These are phyloP conservation scores for Shinisaurus crocodilurus DNA, from an alignment of 2,113 vertebrate species.

Conservation along the genomic window DNA sequence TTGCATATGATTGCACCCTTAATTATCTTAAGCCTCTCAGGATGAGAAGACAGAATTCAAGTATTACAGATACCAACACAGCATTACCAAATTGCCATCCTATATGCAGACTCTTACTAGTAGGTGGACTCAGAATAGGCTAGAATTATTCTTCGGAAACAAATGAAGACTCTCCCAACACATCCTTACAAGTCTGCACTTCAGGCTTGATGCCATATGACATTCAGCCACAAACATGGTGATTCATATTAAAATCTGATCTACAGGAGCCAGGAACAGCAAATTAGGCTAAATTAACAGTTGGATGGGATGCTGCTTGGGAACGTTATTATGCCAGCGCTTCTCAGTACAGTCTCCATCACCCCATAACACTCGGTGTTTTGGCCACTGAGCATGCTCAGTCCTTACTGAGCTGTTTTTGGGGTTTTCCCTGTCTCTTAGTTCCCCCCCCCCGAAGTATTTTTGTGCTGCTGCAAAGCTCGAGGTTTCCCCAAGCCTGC, in stretches of 20 bases:
- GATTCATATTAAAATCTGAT: not conserved
- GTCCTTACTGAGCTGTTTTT: not conserved
- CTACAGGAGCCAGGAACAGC: not conserved
- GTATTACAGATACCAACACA: not conserved
- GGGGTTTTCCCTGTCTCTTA: too few relatives aligned
- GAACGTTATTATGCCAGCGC: not conserved
- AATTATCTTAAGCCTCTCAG: not conserved
- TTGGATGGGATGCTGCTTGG: not conserved
- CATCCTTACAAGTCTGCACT: too few relatives aligned
- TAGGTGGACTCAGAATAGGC: not conserved
- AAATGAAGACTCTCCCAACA: not conserved
- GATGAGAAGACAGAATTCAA: not conserved
- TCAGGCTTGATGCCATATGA: not conserved
- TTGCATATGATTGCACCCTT: too few relatives aligned
- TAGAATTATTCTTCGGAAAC: not conserved
- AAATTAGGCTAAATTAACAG: not conserved
- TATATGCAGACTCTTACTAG: not conserved
- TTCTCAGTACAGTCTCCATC: not conserved
- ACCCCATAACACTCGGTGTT: not conserved
- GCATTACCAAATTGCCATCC: not conserved
- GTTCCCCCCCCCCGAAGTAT: too few relatives aligned
- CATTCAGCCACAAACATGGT: not conserved
- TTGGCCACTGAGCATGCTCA: not conserved
- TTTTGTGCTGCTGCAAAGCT: not conserved
- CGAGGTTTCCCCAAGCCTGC: not conserved